These are phyloP conservation scores for Protosalanx chinensis DNA, from an alignment of 2,797 vertebrate genomes.

Conservation along the genomic window DNA sequence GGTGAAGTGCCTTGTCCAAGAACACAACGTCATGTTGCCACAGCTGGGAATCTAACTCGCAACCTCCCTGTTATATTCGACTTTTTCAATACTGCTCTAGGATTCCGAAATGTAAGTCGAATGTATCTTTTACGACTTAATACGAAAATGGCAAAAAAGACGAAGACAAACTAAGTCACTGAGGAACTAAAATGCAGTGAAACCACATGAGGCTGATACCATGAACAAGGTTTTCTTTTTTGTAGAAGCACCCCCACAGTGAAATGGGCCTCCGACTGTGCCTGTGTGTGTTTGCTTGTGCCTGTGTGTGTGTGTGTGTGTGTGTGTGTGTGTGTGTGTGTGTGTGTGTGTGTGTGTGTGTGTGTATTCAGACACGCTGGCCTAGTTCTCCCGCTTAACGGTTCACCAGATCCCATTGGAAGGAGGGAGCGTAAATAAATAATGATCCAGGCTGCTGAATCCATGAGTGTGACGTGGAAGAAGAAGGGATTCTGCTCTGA, in stretches of 20 bases:
- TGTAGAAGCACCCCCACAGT: too few species aligned
- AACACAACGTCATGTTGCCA: too few species aligned
- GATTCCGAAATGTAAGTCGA: too few species aligned
- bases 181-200: background rate
- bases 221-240: slow-evolving; percentile 13
- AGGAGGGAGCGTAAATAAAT: slow-evolving; percentile 8
- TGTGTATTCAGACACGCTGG: slow-evolving; percentile 12
- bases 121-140: too few species aligned
- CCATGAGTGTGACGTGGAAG: slow-evolving; percentile 21
- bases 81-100: too few species aligned
- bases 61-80: too few species aligned
- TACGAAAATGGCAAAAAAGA: background rate
- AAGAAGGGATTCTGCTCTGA: slow-evolving; percentile 21
- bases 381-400: slow-evolving; percentile 8
- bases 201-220: slow-evolving; percentile 17
- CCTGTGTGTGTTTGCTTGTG: background rate
- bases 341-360: background rate
- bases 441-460: background rate
- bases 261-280: too few species aligned
- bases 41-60: too few species aligned
- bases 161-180: background rate
- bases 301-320: background rate
- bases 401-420: slow-evolving; percentile 3
- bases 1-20: too few species aligned
- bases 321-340: background rate